Evolutionary conservation across 2,888 invertebrate genomes (phyloP), one percentile per base, ranked within the genome.

Genomic region (Actias luna): DNA sequence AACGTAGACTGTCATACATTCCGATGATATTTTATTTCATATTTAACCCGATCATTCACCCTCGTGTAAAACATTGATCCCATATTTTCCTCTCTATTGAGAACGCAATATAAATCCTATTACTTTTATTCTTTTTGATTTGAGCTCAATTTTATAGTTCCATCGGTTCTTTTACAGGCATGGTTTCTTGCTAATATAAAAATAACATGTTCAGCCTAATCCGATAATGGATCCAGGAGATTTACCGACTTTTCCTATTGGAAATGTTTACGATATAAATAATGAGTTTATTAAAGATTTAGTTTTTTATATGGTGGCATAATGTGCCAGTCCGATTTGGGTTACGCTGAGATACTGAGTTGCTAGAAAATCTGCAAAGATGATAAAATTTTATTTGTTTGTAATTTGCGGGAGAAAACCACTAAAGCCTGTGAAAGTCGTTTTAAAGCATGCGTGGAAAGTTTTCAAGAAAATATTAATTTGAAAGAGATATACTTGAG

Each of bases 51-150:
- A 39, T 22, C 59, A n/a, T 39, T 29, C 14, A 60, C 33, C 31
- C 29, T 35, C 16, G 33, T 18, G n/a, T 59, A 55, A 55, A 55
- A 55, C 14, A 29, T 46, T 59, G 39, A 25, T 25, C 35, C 14
- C 35, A 36, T 29, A 29, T 29, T 59, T 29, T 59, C 27, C n/a
- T 31, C 10, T 60, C 18, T 46, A 60, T 50, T 33, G 50, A 16
- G 60, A 25, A 14, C 60, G 50, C 33, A 50, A 29, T 60, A 25
- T 35, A 39, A 36, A 27, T 35, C n/a, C n/a, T 3, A 29, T 22
- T 50, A 31, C 57, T 57, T 61, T 55, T 57, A n/a, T 61, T 39
- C 18, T 39, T 18, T 39, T 29, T 31, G 39, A n/a, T 55, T 55
- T 55, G 27, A 42, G 39, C n/a, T 62, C 25, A 33, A 29, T 29